Percentiles rank a stretch among this genome's conserved stretches.
phyloP scores from a whole-genome alignment of 2,797 vertebrate genomes.

The Tachyglossus aculeatus region DNA sequence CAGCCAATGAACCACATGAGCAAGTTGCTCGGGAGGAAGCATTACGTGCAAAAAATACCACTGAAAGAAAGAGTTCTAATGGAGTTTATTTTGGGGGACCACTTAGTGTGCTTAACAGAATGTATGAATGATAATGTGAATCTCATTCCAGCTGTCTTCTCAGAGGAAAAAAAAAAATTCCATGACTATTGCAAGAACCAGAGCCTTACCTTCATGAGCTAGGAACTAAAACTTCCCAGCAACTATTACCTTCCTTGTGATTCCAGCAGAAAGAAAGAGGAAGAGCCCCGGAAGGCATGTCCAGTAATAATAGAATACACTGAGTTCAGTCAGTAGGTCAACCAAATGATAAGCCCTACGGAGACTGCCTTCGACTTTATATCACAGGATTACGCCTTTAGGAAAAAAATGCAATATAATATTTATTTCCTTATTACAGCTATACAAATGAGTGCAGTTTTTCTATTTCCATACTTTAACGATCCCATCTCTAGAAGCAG shows the following conservation, averaged over 20 bases:
- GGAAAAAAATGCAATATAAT: conserved; percentile 43
- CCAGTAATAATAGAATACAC: conserved; percentile 31
- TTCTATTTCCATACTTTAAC: conserved; percentile 98
- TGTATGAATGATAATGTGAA: conserved; percentile 57
- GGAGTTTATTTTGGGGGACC: conserved; percentile 63
- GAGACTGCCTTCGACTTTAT: conserved; percentile 27
- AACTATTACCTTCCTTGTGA: neutral
- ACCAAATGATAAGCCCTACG: neutral
- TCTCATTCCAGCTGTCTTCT: conserved; percentile 20
- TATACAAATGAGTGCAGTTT: conserved; percentile 21
- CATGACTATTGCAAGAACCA: conserved; percentile 10
- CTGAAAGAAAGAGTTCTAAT: conserved; percentile 34
- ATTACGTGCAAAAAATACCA: conserved; percentile 1
- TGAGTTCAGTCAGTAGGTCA: conserved; percentile 34
- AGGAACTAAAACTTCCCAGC: neutral
- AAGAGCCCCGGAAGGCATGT: neutral
- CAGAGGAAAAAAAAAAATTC: conserved; percentile 33
- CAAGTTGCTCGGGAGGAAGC: too few species aligned
- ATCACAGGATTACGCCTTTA: conserved; percentile 58
- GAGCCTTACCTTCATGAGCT: conserved; percentile 25
- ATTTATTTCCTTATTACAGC: conserved; percentile 65
- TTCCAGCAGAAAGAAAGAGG: conserved; percentile 21
- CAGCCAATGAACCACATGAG: too few species aligned
- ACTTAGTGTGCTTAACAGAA: conserved; percentile 55
- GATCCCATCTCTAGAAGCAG: conserved; percentile 94